Base-by-base conservation (phyloP, 2,888 invertebrate species). In the Lampropteryx suffumata region DNA sequence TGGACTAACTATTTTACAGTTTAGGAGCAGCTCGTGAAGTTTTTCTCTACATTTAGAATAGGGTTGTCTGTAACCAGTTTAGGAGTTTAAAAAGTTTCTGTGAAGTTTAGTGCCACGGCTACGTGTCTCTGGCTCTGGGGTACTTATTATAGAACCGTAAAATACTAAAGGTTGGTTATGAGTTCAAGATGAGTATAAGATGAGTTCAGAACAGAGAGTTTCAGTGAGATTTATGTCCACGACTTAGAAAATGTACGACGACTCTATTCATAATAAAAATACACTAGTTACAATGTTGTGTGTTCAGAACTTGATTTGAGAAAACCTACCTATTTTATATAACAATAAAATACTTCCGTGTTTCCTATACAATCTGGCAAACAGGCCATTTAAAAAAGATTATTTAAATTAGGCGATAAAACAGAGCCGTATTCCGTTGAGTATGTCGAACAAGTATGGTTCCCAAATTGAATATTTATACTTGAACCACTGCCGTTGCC, bases 401-500 rank as follows among this genome's bases (percentile, higher is more conserved):
- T 62, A 59, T 58, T 62, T 50, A 62, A 62, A 62, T 62, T 43
- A 52, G 52, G 28, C 54, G 59, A 55, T 59, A 56, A 53, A 56
- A 52, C 48, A 54, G 49, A 49, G 55, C 52, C 39, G 52, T 40
- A 50, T 55, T 42, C 50, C 56, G 30, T 24, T 36, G 48, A 54
- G 57, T 58, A 39, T 62, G 60, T 56, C 45, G 51, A 54, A 60
- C 60, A 65, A 61, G 66, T 65, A 71, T 71, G 72, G 72, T 71
- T 66, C 65, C 66, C 70, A 72, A 74, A 79, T 77, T 78, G 79
- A 75, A 80, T 79, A 80, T 79, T 79, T 79, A 80, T 79, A 76
- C 71, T 65, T 65, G 63, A 66, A 60, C 64, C 65, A 53, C 57
- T 59, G 64, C 64, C 64, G 57, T 57, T n/a, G n/a, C n/a, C n/a